phyloP scores from a whole-genome alignment of 2,797 vertebrate species.

The Antennarius maculatus region DNA sequence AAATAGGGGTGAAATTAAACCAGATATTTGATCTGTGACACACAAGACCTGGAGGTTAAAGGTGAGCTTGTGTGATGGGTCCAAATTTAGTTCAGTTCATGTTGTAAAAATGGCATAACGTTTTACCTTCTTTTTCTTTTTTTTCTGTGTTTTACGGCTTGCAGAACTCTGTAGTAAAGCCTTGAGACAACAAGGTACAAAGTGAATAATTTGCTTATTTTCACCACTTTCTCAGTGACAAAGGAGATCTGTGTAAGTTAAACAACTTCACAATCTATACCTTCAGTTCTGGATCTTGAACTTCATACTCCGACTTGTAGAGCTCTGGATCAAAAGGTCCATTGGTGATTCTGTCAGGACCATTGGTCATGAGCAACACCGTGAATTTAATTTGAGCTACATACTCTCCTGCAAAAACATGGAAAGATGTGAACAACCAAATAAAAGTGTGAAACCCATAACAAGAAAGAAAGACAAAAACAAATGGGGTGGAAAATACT shows the following conservation, averaged over 20 bases:
- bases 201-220: background rate
- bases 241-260: background rate
- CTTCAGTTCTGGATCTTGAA: constrained; percentile 93
- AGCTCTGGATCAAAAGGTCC: constrained; percentile 89
- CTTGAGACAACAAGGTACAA: constrained; percentile 64
- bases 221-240: background rate
- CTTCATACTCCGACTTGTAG: constrained; percentile 93
- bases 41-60: background rate
- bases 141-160: constrained; percentile 97
- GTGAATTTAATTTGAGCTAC: constrained; percentile 99
- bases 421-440: fast-evolving
- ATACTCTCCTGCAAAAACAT: constrained; percentile 84
- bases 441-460: background rate
- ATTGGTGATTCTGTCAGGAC: constrained; percentile 93
- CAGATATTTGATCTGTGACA: background rate
- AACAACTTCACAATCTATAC: constrained; percentile 66
- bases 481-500: constrained; percentile 45
- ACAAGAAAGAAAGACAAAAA: background rate
- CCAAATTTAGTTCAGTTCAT: background rate
- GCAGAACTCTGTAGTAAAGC: constrained; percentile 95
- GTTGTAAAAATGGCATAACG: background rate
- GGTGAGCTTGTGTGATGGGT: no score
- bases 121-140: constrained; percentile 98
- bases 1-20: background rate
- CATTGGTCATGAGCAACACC: constrained; percentile 95